Evolutionary conservation across 2,797 vertebrate genomes (phyloP).

Genomic region (Gallinago stenura): DNA sequence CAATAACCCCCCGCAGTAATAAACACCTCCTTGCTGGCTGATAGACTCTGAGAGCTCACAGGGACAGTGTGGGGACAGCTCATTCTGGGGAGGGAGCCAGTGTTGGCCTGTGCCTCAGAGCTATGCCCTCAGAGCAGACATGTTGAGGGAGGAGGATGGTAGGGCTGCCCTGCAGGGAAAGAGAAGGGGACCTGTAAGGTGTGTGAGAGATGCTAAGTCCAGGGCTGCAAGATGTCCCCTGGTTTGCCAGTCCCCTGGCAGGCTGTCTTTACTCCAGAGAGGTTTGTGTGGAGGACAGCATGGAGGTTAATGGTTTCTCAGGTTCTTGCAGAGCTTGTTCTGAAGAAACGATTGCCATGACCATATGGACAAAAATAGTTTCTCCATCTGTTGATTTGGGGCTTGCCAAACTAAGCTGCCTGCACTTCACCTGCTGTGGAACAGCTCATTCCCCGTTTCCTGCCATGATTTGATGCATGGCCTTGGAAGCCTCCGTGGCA

Average conservation of each 20-base stretch:
- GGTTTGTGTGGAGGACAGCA: fast-evolving
- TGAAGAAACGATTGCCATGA: neutral
- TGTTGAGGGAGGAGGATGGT: neutral
- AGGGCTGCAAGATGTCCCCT: neutral
- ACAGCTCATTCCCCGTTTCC: neutral
- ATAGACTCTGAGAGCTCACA: neutral
- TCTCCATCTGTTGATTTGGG: neutral
- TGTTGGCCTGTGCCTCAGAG: neutral
- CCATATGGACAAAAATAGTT: fast-evolving
- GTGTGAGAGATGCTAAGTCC: neutral
- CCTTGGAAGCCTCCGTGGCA: neutral
- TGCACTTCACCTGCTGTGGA: neutral
- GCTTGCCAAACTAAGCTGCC: neutral
- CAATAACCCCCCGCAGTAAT: neutral
- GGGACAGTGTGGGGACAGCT: neutral
- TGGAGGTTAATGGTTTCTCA: neutral
- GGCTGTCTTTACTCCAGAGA: neutral
- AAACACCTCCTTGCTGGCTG: neutral
- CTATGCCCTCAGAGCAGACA: neutral
- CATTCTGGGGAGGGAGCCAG: fast-evolving
- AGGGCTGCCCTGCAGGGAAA: neutral
- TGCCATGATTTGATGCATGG: neutral
- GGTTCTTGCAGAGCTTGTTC: neutral
- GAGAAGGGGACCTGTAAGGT: neutral
- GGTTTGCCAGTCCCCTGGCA: neutral